Percentiles rank a stretch among this genome's conserved stretches.
These are phyloP conservation scores for Saxicola maurus DNA, from an alignment of 2,797 vertebrate genomes.

Conservation along the genomic window DNA sequence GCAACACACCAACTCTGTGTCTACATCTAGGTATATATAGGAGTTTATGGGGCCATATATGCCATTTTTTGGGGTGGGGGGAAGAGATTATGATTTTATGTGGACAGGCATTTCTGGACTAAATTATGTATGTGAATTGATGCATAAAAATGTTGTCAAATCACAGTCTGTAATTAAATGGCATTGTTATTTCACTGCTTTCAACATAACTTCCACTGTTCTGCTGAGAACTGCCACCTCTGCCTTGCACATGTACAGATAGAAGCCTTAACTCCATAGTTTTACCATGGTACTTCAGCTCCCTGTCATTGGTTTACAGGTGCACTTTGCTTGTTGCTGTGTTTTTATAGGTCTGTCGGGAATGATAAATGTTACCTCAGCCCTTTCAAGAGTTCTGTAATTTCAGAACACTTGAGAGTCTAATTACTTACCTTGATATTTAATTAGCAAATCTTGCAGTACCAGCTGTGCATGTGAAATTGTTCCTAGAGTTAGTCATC, in stretches of 20 bases:
- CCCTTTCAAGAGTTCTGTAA: background rate
- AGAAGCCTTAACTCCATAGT: background rate
- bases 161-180: background rate
- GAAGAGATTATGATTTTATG: background rate
- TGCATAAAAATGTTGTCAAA: background rate
- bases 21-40: background rate
- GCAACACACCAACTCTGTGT: background rate
- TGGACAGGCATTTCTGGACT: background rate
- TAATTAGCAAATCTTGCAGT: background rate
- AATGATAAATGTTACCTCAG: background rate
- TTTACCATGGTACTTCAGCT: background rate
- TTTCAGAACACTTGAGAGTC: background rate
- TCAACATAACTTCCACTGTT: background rate
- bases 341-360: background rate
- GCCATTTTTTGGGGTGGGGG: accelerated
- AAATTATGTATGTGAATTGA: background rate
- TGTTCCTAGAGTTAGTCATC: background rate
- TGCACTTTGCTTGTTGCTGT: background rate
- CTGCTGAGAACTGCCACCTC: background rate
- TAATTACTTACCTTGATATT: background rate
- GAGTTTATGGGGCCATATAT: background rate
- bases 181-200: background rate
- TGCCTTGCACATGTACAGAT: background rate
- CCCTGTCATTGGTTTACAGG: background rate
- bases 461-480: background rate